phyloP scores from a whole-genome alignment of 2,797 vertebrate species.

The Decapterus maruadsi region DNA sequence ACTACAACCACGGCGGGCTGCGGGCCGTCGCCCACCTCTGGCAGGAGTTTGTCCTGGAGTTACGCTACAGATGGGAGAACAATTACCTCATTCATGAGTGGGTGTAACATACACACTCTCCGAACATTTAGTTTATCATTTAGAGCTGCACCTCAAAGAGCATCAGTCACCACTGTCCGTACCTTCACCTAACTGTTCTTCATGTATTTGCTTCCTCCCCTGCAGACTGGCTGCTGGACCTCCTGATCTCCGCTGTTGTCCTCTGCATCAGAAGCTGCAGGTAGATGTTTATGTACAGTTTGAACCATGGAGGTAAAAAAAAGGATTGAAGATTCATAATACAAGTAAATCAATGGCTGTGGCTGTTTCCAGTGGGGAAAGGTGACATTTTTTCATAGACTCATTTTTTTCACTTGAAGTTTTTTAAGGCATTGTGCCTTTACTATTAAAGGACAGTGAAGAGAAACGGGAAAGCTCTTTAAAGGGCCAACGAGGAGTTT shows the following conservation, averaged over 20 bases:
- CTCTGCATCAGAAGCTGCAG: conserved; percentile 98
- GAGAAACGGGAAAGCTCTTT: too few relatives aligned
- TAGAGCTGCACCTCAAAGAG: not conserved
- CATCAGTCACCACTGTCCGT: not conserved
- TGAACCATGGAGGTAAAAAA: not conserved
- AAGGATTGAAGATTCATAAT: not conserved
- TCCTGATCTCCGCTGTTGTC: conserved; percentile 96
- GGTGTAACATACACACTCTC: conserved; percentile 11
- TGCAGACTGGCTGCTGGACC: conserved; percentile 89
- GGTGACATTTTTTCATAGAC: too few relatives aligned
- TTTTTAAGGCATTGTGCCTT: too few relatives aligned
- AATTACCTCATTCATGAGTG: conserved; percentile 93
- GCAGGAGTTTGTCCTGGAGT: conserved; percentile 97
- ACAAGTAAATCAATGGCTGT: not conserved
- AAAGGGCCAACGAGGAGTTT: too few relatives aligned
- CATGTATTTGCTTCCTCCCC: conserved; percentile 17
- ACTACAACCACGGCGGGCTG: conserved; percentile 95
- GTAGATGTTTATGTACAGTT: conserved; percentile 71
- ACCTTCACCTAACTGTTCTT: not conserved
- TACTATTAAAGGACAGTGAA: too few relatives aligned
- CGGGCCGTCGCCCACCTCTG: conserved; percentile 96
- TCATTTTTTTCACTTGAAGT: too few relatives aligned
- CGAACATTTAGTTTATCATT: not conserved
- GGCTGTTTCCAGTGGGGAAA: too few relatives aligned
- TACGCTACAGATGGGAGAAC: conserved; percentile 98